Conservation (phyloP, 2,113 vertebrate genomes). For the Mixornis gularis region DNA sequence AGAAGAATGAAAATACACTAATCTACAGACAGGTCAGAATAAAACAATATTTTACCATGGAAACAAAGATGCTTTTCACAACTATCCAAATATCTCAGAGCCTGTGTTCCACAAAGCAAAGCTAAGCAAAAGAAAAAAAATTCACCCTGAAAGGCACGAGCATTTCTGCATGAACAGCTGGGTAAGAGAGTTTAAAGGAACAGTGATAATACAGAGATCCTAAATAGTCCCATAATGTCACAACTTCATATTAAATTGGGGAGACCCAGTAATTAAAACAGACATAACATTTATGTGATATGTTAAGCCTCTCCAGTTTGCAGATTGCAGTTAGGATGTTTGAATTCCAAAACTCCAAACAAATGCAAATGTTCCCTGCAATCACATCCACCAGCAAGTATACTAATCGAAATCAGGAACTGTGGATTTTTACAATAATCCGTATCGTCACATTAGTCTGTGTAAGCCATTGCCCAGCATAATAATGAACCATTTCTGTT, state of each 20-base stretch:
- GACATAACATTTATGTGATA: neutral
- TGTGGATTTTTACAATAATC: neutral
- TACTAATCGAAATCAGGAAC: neutral
- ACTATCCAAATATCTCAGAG: neutral
- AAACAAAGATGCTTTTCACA: neutral
- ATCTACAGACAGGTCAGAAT: neutral
- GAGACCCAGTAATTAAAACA: neutral
- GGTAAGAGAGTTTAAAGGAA: neutral
- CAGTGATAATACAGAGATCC: neutral
- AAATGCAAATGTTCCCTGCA: constrained; percentile 1
- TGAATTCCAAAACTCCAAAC: neutral
- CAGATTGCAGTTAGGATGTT: neutral
- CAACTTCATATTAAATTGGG: neutral
- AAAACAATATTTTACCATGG: neutral
- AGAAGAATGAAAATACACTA: neutral
- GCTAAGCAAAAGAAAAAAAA: neutral
- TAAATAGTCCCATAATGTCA: neutral
- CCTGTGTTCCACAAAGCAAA: neutral
- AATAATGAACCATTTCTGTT: neutral
- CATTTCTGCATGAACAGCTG: neutral
- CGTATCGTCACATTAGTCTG: neutral
- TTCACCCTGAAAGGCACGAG: neutral
- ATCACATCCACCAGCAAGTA: neutral
- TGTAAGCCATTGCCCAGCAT: neutral
- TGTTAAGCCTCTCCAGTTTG: neutral